These are phyloP conservation scores for Halichondria panicea DNA, from an alignment of 37 sponge, comb jelly and placozoan species.

Conservation along the genomic window DNA sequence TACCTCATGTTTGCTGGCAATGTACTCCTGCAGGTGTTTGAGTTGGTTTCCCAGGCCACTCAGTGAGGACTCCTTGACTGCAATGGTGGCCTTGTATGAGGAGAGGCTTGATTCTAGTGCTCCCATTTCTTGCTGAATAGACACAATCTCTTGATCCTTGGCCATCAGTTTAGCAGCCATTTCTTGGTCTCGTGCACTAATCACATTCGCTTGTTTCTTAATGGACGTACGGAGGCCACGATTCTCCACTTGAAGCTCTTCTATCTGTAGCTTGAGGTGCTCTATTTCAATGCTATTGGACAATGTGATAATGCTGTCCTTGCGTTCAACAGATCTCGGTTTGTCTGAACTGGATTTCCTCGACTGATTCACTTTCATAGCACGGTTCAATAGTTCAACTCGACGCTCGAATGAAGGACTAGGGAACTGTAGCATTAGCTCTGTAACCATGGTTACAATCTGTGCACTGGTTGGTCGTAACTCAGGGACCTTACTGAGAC, in stretches of 20 bases:
- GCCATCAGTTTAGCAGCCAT: conserved; percentile 63
- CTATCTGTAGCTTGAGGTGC: conserved; percentile 26
- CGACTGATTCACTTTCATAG: neutral
- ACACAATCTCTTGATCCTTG: conserved; percentile 48
- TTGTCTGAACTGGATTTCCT: conserved; percentile 2
- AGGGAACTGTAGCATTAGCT: conserved; percentile 45
- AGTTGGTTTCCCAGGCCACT: conserved; percentile 22
- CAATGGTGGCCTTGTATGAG: conserved; percentile 23
- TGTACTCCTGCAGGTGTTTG: conserved; percentile 29
- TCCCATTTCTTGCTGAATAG: conserved; percentile 33
- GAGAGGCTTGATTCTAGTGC: conserved; percentile 20
- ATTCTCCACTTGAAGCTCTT: conserved; percentile 43
- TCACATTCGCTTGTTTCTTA: conserved; percentile 26
- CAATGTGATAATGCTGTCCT: conserved; percentile 19
- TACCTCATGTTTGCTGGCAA: conserved; percentile 47
- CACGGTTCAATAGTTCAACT: conserved; percentile 11
- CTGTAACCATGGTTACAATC: conserved; percentile 10
- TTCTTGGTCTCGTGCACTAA: conserved; percentile 50
- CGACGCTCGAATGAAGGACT: conserved; percentile 5
- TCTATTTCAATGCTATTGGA: conserved; percentile 37
- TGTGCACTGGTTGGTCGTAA: neutral
- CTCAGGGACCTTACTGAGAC: conserved; percentile 13
- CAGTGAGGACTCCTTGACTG: conserved; percentile 36
- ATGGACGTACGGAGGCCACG: conserved; percentile 26
- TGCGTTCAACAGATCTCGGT: neutral